phyloP scores from a whole-genome alignment of 2,888 invertebrate species.

The Sipunculus nudus region DNA sequence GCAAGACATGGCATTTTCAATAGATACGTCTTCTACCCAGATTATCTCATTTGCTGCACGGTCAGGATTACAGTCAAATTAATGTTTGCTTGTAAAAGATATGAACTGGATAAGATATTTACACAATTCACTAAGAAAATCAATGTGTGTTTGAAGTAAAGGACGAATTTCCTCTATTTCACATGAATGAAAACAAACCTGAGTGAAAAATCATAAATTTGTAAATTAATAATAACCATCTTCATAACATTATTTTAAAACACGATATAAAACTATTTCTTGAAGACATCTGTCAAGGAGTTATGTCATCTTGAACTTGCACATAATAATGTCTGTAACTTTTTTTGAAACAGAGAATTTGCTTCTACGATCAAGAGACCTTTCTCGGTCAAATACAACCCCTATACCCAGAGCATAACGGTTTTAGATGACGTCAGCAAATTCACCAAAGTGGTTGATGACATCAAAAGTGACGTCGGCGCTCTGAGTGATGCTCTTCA shows the following conservation, averaged over 20 bases:
- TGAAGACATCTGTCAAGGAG: not conserved
- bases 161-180: too few species aligned
- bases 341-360: slow-evolving; percentile 52
- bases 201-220: not conserved
- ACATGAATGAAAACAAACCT: not conserved
- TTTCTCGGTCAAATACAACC: slow-evolving; percentile 91
- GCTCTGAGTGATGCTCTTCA: slow-evolving; percentile 8
- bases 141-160: too few species aligned
- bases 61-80: too few species aligned
- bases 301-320: not conserved
- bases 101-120: too few species aligned
- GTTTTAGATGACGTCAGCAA: slow-evolving; percentile 91
- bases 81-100: too few species aligned
- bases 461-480: slow-evolving; percentile 21
- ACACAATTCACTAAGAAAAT: too few species aligned
- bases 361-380: slow-evolving; percentile 83
- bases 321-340: not conserved
- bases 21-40: too few species aligned
- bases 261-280: not conserved
- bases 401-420: slow-evolving; percentile 95
- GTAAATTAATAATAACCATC: not conserved
- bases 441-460: slow-evolving; percentile 79
- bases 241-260: not conserved
- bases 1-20: too few species aligned
- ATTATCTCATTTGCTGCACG: too few species aligned